A percentile compares a stretch with the other conserved stretches of the same genome.
phyloP scores from a whole-genome alignment of 2,797 vertebrate species.

The Balearica regulorum region DNA sequence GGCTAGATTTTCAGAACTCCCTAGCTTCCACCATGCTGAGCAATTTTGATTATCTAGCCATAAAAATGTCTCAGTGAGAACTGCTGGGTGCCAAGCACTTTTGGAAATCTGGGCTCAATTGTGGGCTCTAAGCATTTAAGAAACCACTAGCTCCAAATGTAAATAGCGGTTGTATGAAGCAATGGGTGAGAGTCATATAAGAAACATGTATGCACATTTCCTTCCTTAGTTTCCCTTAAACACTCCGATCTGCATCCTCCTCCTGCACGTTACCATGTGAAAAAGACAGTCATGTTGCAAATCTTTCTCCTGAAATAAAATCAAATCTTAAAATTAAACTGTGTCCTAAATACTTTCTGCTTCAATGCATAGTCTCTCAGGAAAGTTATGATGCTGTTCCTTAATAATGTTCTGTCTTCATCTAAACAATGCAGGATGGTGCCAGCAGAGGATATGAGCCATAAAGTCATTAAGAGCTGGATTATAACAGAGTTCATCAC shows the following conservation, averaged over 20 bases:
- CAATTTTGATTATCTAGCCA: conserved; percentile 67
- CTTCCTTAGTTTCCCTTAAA: conserved; percentile 4
- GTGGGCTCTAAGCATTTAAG: conserved; percentile 45
- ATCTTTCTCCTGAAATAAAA: not conserved
- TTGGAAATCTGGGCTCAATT: conserved; percentile 68
- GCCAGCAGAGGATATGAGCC: not conserved
- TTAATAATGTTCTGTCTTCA: not conserved
- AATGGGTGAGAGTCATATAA: not conserved
- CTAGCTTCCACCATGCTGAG: conserved; percentile 55
- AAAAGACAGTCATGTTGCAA: not conserved
- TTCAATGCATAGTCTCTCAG: not conserved
- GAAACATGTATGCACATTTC: not conserved
- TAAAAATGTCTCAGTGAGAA: conserved; percentile 64
- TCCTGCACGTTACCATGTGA: not conserved
- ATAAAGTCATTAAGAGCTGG: not conserved
- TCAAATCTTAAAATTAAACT: not conserved
- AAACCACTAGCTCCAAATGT: conserved; percentile 31
- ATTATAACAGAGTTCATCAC: not conserved
- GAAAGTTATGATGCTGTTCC: not conserved
- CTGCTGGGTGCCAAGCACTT: conserved; percentile 66
- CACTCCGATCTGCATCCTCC: not conserved
- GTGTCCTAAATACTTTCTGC: not conserved
- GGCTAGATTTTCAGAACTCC: conserved; percentile 58
- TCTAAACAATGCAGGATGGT: not conserved
- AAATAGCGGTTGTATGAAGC: conserved; percentile 23